Evolutionary conservation across 2,888 invertebrate species (phyloP), one percentile per base, ranked within the genome.

Genomic region (Venusia cambrica): DNA sequence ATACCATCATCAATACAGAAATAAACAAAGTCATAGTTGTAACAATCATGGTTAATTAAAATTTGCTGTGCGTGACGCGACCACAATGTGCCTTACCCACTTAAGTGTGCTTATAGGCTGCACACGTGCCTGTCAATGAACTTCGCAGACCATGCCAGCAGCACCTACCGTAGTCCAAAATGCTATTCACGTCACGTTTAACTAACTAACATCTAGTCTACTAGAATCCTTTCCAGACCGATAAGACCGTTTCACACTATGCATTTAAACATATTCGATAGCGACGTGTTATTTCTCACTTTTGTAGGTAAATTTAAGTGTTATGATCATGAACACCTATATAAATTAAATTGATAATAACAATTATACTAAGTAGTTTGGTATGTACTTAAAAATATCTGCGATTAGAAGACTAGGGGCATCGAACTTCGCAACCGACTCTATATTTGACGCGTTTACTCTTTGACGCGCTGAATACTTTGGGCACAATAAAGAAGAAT

Each of bases 51-150:
- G 67, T 73, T 80, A 83, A 83, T 84, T 85, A 80, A 80, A 81
- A 84, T 84, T 84, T 79, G 76, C 74, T 66, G 62, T 83, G 81
- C 84, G 81, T 83, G 76, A 80, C 74, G 65, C 71, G 76, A 73
- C 71, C 75, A 71, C 68, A 65, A 65, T 75, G 65, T 73, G 70
- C 63, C 73, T 73, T 79, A 76, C 70, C 66, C 73, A 72, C 74
- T 73, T n/a, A n/a, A n/a, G n/a, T n/a, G n/a, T n/a, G n/a, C n/a
- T n/a, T 75, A 75, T 63, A 80, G 73, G 73, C 78, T 77, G 73
- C 78, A 79, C 83, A 83, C 84, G 84, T 80, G 78, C 75, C 83
- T 80, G 85, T 84, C 85, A 87, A 83, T 84, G 85, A 85, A 85
- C 85, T 80, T 72, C 72, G 69, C 63, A 65, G 62, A 66, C 72